Base-by-base conservation (phyloP, 2,888 invertebrate genomes). In the Stenchaetothrips biformis region DNA sequence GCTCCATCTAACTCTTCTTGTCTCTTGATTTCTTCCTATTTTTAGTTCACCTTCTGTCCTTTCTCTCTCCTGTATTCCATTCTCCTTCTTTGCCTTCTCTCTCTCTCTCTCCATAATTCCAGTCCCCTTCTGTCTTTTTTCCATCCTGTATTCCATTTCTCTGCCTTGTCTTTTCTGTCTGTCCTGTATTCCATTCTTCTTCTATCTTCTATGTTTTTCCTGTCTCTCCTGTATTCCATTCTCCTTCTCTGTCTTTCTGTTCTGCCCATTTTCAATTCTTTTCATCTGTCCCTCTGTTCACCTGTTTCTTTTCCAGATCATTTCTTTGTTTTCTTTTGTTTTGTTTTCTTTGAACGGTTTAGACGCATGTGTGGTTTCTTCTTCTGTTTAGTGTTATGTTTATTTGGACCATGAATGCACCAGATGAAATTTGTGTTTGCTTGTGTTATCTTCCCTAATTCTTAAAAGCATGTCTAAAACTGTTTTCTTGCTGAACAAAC, bases 21-120 rank as follows among this genome's bases (percentile, higher is more conserved):
- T 53, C 13, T 53, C 53, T 53, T 53, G 53, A 53, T 2, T 59
- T 81, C 77, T 83, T 82, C 81, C 80, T 80, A 82, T 82, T 82
- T 81, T 82, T 48, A 53, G 79, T 53, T 79, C 81, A 80, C 82
- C 81, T 79, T 59, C 53, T 49, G 62, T 59, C 53, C 13, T 25
- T 11, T 11, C 37, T 21, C 2, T 78, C 18, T 25, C n/a, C 4
- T 78, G 78, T 18, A 78, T 78, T 78, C 25, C 1, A 21, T 21
- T 18, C 25, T 78, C 62, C 81, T 80, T 77, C 80, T 79, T 81
- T 49, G 78, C 74, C 13, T 6, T 53, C 3, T 53, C 13, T 53
- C 53, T 53, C 6, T 2, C 2, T 2, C 16, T 81, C 77, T 83
- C 82, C 81, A 79, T 80, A 82, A 81, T 82, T 81, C 81, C 18